phyloP scores from a whole-genome alignment of 1,140 invertebrate species.

The Plectrocnemia conspersa region DNA sequence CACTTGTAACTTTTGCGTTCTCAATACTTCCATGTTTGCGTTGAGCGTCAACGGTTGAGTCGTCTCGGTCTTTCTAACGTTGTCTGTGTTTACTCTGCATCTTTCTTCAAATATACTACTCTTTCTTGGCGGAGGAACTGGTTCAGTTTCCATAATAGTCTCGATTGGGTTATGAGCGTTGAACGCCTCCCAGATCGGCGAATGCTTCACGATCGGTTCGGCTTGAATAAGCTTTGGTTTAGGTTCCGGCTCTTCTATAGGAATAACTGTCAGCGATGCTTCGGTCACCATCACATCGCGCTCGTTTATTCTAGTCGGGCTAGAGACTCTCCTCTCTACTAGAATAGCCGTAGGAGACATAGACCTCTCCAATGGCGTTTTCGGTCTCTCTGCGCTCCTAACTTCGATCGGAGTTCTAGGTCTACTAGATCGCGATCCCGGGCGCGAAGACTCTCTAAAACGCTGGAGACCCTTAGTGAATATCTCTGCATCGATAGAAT shows the following conservation, averaged over 20 bases:
- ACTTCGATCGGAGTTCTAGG: conserved; percentile 52
- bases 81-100: conserved; percentile 6
- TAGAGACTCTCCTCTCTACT: conserved; percentile 54
- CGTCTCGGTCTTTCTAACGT: neutral
- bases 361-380: conserved; percentile 49
- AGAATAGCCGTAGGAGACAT: conserved; percentile 57
- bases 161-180: neutral
- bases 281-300: conserved; percentile 50
- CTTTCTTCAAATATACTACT: conserved; percentile 1
- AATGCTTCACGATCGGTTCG: neutral
- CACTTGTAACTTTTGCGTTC: conserved; percentile 60
- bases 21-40: conserved; percentile 41
- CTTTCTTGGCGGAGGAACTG: neutral
- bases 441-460: conserved; percentile 47
- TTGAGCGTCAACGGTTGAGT: neutral
- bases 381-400: conserved; percentile 53
- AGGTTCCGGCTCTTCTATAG: conserved; percentile 40
- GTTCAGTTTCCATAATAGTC: neutral
- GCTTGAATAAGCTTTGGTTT: conserved; percentile 1
- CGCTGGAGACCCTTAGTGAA: conserved; percentile 42
- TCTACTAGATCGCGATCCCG: conserved; percentile 47
- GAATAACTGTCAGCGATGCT: conserved; percentile 54
- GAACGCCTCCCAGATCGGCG: neutral
- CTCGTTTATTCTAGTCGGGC: conserved; percentile 51
- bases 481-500: conserved; percentile 42